A percentile compares a stretch with the other conserved stretches of the same genome.
Conservation (phyloP, 2,113 vertebrate genomes). For the Notothenia rossii region DNA sequence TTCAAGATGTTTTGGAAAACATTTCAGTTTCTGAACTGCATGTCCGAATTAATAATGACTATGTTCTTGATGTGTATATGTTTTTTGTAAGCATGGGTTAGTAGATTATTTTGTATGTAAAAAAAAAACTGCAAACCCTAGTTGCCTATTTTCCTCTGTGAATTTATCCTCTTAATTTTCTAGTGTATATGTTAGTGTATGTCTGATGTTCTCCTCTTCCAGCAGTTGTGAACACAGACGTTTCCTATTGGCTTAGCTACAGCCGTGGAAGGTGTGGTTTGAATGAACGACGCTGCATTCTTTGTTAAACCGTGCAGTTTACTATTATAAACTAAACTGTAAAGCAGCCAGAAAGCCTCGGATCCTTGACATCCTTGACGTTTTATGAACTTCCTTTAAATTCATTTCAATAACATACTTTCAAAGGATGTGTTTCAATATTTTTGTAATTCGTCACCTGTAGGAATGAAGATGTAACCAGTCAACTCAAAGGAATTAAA, state of each 20-base stretch:
- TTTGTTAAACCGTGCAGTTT: slow-evolving; percentile 52
- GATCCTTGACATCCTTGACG: background rate
- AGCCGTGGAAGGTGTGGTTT: slow-evolving; percentile 75
- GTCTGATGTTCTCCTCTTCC: background rate
- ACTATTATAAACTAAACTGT: slow-evolving; percentile 31
- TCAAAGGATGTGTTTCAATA: background rate
- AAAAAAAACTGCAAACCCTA: background rate
- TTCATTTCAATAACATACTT: background rate
- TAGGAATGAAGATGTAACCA: slow-evolving; percentile 4
- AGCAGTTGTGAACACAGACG: slow-evolving; percentile 27
- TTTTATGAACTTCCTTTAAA: background rate
- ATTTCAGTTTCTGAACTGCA: background rate
- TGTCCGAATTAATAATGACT: no score
- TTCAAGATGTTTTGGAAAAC: slow-evolving; percentile 12
- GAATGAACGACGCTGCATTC: slow-evolving; percentile 41
- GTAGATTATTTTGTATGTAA: background rate
- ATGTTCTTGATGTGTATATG: background rate
- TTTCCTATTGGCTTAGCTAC: slow-evolving; percentile 64
- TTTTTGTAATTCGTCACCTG: slow-evolving; percentile 47
- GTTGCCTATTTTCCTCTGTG: no score
- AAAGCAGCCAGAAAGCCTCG: background rate
- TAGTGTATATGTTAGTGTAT: background rate
- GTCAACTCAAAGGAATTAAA: slow-evolving; percentile 6
- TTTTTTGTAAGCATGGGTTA: background rate
- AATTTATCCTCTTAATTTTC: background rate